Evolutionary conservation across 1,140 invertebrate genomes (phyloP).

Genomic region (Daktulosphaira vitifoliae): DNA sequence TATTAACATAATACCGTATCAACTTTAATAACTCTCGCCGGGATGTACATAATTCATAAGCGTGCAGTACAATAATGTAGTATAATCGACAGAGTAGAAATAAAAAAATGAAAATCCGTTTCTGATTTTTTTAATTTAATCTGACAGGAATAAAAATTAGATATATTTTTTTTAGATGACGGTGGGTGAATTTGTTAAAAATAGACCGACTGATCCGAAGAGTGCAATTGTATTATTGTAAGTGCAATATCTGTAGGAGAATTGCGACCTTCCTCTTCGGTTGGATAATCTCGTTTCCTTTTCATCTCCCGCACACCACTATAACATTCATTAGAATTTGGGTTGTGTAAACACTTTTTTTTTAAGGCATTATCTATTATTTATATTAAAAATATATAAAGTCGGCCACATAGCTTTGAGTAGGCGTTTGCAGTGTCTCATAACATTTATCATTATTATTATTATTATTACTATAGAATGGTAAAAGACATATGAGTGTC

Average conservation of each 20-base stretch:
- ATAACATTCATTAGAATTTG: not conserved
- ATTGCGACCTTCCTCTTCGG: not conserved
- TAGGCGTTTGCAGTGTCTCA: not conserved
- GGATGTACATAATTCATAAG: no score
- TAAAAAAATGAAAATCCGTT: no score
- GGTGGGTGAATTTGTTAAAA: not conserved
- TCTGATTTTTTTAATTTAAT: no score
- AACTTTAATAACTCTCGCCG: no score
- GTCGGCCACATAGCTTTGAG: not conserved
- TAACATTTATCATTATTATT: not conserved
- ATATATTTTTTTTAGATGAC: no score
- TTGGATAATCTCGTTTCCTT: slow-evolving; percentile 22
- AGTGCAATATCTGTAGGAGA: not conserved
- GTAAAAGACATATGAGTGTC: no score
- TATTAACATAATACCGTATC: no score
- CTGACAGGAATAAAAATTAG: no score
- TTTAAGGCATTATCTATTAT: not conserved
- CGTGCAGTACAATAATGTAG: no score
- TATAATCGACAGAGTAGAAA: no score
- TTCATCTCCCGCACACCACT: slow-evolving; percentile 1
- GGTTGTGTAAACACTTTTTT: slow-evolving; percentile 27
- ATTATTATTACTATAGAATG: no score
- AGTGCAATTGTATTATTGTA: no score
- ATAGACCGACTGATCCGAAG: not conserved
- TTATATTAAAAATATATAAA: not conserved